Evolutionary conservation across 1,140 invertebrate species (phyloP).

Genomic region (Sitobion miscanthi): DNA sequence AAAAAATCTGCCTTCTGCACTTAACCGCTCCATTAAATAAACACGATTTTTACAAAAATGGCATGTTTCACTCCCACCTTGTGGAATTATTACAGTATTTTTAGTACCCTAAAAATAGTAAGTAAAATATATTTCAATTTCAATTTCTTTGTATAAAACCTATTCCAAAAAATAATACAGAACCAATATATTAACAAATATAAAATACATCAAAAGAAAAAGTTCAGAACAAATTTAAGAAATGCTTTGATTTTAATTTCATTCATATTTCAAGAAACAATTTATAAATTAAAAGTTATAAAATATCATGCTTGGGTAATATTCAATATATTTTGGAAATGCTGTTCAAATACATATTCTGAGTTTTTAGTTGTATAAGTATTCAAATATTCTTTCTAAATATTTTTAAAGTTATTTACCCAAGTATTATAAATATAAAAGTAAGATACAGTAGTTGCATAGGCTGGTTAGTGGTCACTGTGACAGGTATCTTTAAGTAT

Average conservation of each 20-base stretch:
- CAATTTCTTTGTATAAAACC: neutral
- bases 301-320: neutral
- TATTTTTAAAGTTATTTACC: no score
- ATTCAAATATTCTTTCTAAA: no score
- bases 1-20: slow-evolving; percentile 85
- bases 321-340: neutral
- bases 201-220: neutral
- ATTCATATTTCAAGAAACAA: neutral
- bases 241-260: neutral
- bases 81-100: slow-evolving; percentile 68
- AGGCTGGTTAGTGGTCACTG: no score
- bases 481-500: no score
- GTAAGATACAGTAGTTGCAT: no score
- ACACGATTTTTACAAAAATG: slow-evolving; percentile 87
- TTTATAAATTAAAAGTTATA: neutral
- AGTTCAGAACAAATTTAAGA: neutral
- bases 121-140: slow-evolving; percentile 12
- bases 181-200: neutral
- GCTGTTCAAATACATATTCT: no score
- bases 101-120: slow-evolving; percentile 67
- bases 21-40: slow-evolving; percentile 86
- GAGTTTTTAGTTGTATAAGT: no score
- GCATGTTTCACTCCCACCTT: slow-evolving; percentile 78
- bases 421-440: no score
- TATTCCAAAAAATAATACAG: neutral